Evolutionary conservation across 2,113 vertebrate species (phyloP).

Genomic region (Paedocypris sp.): DNA sequence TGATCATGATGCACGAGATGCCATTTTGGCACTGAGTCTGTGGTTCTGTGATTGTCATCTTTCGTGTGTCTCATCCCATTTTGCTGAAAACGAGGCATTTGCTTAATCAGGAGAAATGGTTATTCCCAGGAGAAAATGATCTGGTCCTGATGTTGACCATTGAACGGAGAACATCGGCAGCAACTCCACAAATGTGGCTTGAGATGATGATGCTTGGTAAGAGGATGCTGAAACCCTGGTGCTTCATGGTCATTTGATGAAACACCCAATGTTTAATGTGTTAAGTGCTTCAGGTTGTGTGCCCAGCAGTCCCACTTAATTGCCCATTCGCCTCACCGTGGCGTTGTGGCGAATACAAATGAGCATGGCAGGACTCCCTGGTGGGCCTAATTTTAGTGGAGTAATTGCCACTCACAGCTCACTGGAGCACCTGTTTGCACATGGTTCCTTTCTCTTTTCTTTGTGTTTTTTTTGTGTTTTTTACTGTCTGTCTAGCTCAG

Average conservation of each 20-base stretch:
- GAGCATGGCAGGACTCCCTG: conserved; percentile 24
- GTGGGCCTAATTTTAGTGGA: conserved; percentile 26
- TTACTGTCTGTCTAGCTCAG: background rate
- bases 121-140: too few species aligned
- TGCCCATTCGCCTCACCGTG: conserved; percentile 38
- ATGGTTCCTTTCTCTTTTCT: background rate
- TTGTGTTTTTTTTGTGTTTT: background rate
- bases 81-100: too few species aligned
- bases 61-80: too few species aligned
- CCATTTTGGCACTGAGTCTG: too few species aligned
- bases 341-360: conserved; percentile 32
- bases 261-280: conserved; percentile 49
- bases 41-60: too few species aligned
- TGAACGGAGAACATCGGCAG: too few species aligned
- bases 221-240: background rate
- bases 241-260: conserved; percentile 44
- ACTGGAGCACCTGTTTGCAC: conserved; percentile 34
- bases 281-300: conserved; percentile 45
- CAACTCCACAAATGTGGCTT: background rate
- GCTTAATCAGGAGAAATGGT: too few species aligned
- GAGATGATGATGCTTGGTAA: background rate
- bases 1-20: too few species aligned
- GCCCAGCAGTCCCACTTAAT: conserved; percentile 44
- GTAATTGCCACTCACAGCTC: conserved; percentile 28
- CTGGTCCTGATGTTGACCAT: too few species aligned